Evolutionary conservation across 2,113 vertebrate species (phyloP), one percentile per base, ranked within the genome.

Genomic region (Terrapene triunguis): DNA sequence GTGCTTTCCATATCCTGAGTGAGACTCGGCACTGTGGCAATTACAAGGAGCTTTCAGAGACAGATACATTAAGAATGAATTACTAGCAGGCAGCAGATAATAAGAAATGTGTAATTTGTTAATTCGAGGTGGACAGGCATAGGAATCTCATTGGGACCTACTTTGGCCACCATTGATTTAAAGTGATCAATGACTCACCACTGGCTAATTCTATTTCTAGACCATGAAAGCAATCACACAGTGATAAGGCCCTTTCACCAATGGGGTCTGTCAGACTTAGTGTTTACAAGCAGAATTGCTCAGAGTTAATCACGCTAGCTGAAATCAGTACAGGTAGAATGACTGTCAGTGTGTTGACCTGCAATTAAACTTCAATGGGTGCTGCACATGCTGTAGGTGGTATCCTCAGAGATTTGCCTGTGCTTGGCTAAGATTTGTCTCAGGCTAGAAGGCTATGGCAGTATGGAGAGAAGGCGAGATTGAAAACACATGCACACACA

Each of bases 321-420:
- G 76, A 87, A 50, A 81, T 76, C 85, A 84, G 51, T 81, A 74
- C 35, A 55, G 86, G 81, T 86, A 96, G 84, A 90, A 74, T 54
- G 79, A 51, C 48, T 78, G 50, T 29, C 83, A 86, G 14, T 76
- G 14, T 29, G 55, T 85, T 88, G 88, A 94, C 83, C 53, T 25
- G 88, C 62, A 94, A 10, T 88, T 95, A 91, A 92, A n/a, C 89
- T 82, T 80, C 74, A 80, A 42, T 38, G 88, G 54, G 65, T 89
- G 27, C 19, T 59, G 95, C 42, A 48, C 47, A 88, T 84, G 38
- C 9, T 85, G 27, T 8, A 0, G 0, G 27, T 88, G 7, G 50
- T 25, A 54, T 38, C 74, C 8, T 62, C 5, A 42, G n/a, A 88
- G 57, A 69, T 55, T 82, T 48, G 48, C 55, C 74, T 78, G 10